Evolutionary conservation across 2,888 invertebrate genomes (phyloP).

Genomic region (Lasius platythorax): DNA sequence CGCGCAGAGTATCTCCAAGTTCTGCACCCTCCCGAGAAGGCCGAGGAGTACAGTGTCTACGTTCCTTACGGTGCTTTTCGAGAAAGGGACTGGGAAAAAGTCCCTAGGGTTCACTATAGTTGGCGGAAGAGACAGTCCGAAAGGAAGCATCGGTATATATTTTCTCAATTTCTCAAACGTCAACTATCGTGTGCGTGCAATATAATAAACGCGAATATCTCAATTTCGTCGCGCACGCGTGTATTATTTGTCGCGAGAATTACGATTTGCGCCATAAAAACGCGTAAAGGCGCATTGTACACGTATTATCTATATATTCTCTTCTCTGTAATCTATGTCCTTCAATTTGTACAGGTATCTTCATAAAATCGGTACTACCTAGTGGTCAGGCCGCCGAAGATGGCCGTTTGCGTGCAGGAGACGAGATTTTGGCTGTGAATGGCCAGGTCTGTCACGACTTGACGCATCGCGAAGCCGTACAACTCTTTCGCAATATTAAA

Average conservation of each 20-base stretch:
- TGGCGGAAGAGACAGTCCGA: conserved; percentile 94
- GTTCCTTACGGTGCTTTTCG: conserved; percentile 91
- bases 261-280: too few relatives aligned
- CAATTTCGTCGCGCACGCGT: neutral
- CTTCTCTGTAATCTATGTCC: neutral
- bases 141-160: conserved; percentile 90
- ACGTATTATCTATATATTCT: neutral
- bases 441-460: conserved; percentile 93
- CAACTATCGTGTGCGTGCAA: neutral
- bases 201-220: neutral
- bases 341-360: conserved; percentile 88
- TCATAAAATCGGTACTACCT: conserved; percentile 94
- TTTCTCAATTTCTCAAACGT: neutral
- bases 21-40: conserved; percentile 91
- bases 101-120: conserved; percentile 96
- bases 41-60: conserved; percentile 90
- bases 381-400: conserved; percentile 94
- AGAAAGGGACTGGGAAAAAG: conserved; percentile 94
- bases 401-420: conserved; percentile 93
- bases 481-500: conserved; percentile 93
- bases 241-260: neutral
- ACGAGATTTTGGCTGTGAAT: conserved; percentile 94
- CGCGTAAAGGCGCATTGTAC: too few relatives aligned
- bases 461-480: conserved; percentile 93
- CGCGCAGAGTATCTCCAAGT: conserved; percentile 87